phyloP scores from a whole-genome alignment of 2,888 invertebrate genomes.

The Formica aserva region DNA sequence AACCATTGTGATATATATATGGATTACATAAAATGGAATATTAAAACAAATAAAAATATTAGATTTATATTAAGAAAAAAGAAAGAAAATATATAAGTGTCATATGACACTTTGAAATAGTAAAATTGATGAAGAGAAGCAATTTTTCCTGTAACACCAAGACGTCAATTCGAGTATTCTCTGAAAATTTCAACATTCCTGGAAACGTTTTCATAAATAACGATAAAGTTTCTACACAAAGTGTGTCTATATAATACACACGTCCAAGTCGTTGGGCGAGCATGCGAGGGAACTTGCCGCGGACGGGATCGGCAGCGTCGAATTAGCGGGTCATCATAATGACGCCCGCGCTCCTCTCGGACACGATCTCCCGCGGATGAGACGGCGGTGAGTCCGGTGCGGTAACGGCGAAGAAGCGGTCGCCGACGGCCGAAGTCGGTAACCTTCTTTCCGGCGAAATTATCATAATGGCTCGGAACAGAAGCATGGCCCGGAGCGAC shows the following conservation, averaged over 20 bases:
- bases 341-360: slow-evolving; percentile 55
- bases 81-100: background rate
- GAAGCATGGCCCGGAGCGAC: slow-evolving; percentile 83
- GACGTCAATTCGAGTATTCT: background rate
- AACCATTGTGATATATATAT: background rate
- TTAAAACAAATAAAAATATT: background rate
- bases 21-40: background rate
- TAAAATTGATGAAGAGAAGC: background rate
- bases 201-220: background rate
- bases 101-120: background rate
- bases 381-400: slow-evolving; percentile 43
- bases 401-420: slow-evolving; percentile 56
- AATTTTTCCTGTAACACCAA: background rate
- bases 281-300: slow-evolving; percentile 7
- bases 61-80: background rate
- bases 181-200: background rate
- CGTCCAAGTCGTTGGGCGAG: background rate
- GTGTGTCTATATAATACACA: slow-evolving; percentile 22
- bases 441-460: slow-evolving; percentile 84
- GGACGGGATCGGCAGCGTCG: slow-evolving; percentile 50
- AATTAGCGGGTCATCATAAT: slow-evolving; percentile 61
- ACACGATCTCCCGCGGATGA: slow-evolving; percentile 49
- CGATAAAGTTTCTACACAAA: background rate
- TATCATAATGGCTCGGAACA: slow-evolving; percentile 85
- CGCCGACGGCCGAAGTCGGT: slow-evolving; percentile 74